Conservation (phyloP, 37 sponge, comb jelly and placozoan species). For the Spongilla lacustris region DNA sequence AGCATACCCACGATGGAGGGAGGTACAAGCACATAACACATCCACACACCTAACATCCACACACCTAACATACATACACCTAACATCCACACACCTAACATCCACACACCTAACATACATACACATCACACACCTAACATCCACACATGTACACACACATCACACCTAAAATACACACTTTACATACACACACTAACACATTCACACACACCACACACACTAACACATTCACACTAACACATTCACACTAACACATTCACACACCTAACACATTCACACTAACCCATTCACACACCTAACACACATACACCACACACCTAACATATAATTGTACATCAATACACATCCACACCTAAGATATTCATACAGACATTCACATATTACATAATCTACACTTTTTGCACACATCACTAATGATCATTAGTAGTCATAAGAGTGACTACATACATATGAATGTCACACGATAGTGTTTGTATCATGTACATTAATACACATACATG, state of each 20-base stretch:
- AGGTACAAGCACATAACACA: too few species aligned
- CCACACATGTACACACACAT: not conserved
- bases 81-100: not conserved
- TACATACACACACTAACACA: not conserved
- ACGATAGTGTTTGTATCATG: too few species aligned
- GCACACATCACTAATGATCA: too few species aligned
- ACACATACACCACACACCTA: too few species aligned
- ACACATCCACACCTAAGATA: too few species aligned
- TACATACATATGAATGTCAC: too few species aligned
- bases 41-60: not conserved
- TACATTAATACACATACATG: not conserved
- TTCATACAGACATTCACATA: not conserved
- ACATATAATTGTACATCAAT: not conserved
- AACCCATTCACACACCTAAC: too few species aligned
- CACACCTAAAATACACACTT: not conserved
- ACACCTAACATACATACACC: not conserved
- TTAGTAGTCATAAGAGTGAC: too few species aligned
- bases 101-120: not conserved
- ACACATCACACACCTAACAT: not conserved
- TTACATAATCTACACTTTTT: too few species aligned
- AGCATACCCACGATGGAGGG: not conserved
- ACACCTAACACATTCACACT: not conserved
- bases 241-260: slow-evolving; percentile 11
- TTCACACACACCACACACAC: not conserved
- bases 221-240: not conserved